Conservation (phyloP, 2,113 vertebrate genomes). For the Mystacornis crossleyi region DNA sequence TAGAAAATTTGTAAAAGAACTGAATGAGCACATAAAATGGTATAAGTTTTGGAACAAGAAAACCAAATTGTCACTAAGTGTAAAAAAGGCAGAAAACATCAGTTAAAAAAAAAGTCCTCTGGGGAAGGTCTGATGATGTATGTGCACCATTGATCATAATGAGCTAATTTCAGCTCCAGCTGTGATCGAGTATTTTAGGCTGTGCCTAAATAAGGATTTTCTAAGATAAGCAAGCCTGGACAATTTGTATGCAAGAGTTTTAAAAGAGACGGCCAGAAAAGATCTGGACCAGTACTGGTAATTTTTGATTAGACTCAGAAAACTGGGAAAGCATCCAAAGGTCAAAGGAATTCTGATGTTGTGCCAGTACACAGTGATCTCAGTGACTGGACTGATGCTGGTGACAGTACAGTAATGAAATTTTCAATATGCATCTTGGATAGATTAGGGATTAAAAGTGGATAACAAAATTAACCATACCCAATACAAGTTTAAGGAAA, state of each 20-base stretch:
- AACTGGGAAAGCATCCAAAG: conserved; percentile 19
- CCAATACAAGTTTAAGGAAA: conserved; percentile 36
- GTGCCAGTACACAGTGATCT: background rate
- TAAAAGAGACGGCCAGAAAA: background rate
- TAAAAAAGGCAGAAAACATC: conserved; percentile 6
- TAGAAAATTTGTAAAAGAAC: background rate
- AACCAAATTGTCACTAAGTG: background rate
- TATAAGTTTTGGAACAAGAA: background rate
- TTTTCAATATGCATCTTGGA: background rate
- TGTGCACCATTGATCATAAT: background rate
- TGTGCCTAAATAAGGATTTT: background rate
- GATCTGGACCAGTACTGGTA: background rate
- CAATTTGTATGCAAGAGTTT: background rate
- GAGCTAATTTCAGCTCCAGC: conserved; percentile 21
- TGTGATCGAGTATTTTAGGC: conserved; percentile 15
- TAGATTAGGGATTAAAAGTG: background rate
- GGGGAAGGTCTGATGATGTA: background rate
- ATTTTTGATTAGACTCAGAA: conserved; percentile 16
- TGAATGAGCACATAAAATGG: background rate
- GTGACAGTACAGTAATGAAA: conserved; percentile 2
- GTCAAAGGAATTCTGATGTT: background rate
- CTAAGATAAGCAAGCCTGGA: background rate
- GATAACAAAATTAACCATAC: conserved; percentile 36
- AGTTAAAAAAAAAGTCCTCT: background rate
- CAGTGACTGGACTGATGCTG: background rate